A percentile compares a stretch with the other conserved stretches of the same genome.
phyloP scores from a whole-genome alignment of 2,888 invertebrate genomes.

The Notocelia uddmanniana region DNA sequence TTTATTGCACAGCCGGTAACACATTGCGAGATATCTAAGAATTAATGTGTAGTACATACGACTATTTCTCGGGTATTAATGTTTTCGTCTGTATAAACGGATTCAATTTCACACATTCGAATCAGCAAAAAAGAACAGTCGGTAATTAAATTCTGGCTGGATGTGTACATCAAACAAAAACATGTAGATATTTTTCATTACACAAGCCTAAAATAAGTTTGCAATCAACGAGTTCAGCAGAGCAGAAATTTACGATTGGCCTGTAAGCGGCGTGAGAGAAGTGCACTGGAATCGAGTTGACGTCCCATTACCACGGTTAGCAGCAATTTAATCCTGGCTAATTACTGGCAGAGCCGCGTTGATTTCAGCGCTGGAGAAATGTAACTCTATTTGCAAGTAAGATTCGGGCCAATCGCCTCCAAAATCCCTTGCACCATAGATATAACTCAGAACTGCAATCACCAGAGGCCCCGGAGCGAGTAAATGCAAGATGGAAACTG shows the following conservation, averaged over 20 bases:
- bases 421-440: constrained; percentile 44
- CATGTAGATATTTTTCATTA: constrained; percentile 30
- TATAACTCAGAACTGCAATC: constrained; percentile 65
- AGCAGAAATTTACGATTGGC: constrained; percentile 53
- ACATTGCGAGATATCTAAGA: neutral
- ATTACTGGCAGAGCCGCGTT: constrained; percentile 67
- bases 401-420: constrained; percentile 58
- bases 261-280: constrained; percentile 53
- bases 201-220: constrained; percentile 54
- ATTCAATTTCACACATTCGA: constrained; percentile 34
- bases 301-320: constrained; percentile 58
- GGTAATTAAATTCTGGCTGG: constrained; percentile 24
- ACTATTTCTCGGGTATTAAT: neutral
- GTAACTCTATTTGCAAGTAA: constrained; percentile 62
- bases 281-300: constrained; percentile 60
- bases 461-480: constrained; percentile 59
- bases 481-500: constrained; percentile 52
- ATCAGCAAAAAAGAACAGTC: constrained; percentile 25
- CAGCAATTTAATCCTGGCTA: constrained; percentile 70
- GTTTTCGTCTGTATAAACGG: neutral
- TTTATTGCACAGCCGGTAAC: constrained; percentile 16
- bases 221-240: constrained; percentile 60
- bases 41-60: neutral
- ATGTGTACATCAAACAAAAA: constrained; percentile 23
- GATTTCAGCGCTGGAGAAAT: constrained; percentile 55